phyloP scores from a whole-genome alignment of 2,797 vertebrate species.

The Yasuhikotakia modesta region DNA sequence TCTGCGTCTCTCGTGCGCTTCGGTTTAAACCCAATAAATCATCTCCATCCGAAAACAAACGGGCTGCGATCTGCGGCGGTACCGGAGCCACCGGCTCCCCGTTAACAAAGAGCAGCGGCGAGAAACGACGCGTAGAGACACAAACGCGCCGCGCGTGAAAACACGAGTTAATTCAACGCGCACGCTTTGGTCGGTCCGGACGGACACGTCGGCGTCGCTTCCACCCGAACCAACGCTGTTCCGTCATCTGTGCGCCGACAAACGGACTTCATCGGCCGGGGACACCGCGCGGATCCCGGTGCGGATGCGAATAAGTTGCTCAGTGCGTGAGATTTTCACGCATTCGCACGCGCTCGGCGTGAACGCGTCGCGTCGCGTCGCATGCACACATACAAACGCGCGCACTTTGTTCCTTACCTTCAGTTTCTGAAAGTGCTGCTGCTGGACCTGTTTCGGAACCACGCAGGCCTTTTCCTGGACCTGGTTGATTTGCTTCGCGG shows the following conservation, averaged over 20 bases:
- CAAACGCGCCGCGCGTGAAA: not conserved
- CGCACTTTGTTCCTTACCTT: constrained; percentile 74
- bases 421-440: constrained; percentile 87
- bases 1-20: not conserved
- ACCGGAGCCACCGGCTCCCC: not conserved
- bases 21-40: not conserved
- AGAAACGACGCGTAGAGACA: constrained; percentile 9
- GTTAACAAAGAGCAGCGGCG: constrained; percentile 35
- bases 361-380: constrained; percentile 33
- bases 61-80: not conserved
- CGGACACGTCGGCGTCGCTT: constrained; percentile 14
- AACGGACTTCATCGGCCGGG: constrained; percentile 14
- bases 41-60: not conserved
- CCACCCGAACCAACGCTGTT: not conserved
- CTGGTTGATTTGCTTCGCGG: constrained; percentile 80
- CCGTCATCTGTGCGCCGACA: not conserved
- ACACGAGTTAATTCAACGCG: constrained; percentile 21
- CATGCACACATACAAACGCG: not conserved
- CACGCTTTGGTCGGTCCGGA: constrained; percentile 4
- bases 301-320: constrained; percentile 23
- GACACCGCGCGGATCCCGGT: not conserved
- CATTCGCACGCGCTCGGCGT: not conserved
- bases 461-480: constrained; percentile 83
- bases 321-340: constrained; percentile 21
- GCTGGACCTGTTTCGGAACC: constrained; percentile 84